Percentiles rank a stretch among this genome's conserved stretches.
These are phyloP conservation scores for Acutogordius australiensis DNA, from an alignment of 2,888 invertebrate genomes.

Conservation along the genomic window DNA sequence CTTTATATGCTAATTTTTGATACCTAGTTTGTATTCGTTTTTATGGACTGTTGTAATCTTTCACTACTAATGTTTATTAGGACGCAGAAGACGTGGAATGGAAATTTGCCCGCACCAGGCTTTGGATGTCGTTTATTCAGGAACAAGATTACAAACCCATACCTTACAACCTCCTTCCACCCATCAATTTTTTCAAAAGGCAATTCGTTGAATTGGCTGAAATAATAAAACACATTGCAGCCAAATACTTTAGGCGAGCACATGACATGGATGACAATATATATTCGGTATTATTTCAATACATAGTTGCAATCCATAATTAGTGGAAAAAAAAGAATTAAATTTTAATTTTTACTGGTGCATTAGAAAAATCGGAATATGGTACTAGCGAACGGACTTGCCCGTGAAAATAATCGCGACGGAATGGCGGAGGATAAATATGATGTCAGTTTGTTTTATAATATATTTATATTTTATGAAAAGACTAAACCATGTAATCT, in stretches of 20 bases:
- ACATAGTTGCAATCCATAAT: too few relatives aligned
- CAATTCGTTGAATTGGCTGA: neutral
- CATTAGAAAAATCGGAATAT: neutral
- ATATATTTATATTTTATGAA: too few relatives aligned
- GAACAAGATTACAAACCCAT: constrained; percentile 18
- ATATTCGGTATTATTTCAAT: too few relatives aligned
- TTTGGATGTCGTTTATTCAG: constrained; percentile 20
- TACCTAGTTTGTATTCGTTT: too few relatives aligned
- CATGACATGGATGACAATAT: too few relatives aligned
- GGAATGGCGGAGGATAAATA: neutral
- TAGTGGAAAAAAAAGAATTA: too few relatives aligned
- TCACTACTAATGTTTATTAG: constrained; percentile 14
- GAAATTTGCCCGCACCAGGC: constrained; percentile 20
- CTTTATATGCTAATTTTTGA: too few relatives aligned
- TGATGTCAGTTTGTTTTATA: too few relatives aligned
- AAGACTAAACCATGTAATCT: too few relatives aligned
- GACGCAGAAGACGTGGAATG: constrained; percentile 20
- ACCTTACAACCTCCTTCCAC: constrained; percentile 20
- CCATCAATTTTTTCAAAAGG: constrained; percentile 3
- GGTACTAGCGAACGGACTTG: neutral
- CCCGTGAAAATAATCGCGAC: neutral
- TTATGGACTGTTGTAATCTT: neutral
- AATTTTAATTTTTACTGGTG: too few relatives aligned
- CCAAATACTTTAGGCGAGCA: too few relatives aligned
- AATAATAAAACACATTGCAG: neutral